Percentiles rank a stretch among this genome's conserved stretches.
These are phyloP conservation scores for Chiridota heheva DNA, from an alignment of 35 echinoderm and acorn worm species.

Conservation along the genomic window DNA sequence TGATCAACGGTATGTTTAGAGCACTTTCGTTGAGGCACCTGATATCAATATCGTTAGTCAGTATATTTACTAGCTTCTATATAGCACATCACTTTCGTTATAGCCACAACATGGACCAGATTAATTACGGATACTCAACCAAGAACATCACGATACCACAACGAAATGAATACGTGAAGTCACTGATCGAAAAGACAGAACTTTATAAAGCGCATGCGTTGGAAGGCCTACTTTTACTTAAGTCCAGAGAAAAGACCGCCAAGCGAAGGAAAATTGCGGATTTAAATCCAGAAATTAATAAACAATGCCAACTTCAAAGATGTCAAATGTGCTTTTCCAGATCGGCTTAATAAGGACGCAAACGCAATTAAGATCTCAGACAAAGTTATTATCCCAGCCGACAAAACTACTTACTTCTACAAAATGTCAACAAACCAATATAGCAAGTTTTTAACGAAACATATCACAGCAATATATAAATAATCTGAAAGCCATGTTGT, in stretches of 20 bases:
- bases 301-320: background rate
- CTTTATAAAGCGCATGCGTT: background rate
- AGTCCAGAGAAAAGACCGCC: background rate
- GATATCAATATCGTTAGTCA: too few species aligned
- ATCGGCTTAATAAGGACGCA: background rate
- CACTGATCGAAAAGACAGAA: constrained; percentile 3
- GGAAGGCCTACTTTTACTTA: background rate
- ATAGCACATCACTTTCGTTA: constrained; percentile 5
- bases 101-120: background rate
- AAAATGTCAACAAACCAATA: constrained; percentile 1
- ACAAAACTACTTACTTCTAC: constrained; percentile 18
- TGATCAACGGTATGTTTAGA: too few species aligned
- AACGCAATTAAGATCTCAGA: background rate
- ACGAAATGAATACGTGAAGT: background rate
- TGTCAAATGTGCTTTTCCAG: constrained; percentile 17
- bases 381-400: background rate
- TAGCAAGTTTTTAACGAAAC: background rate
- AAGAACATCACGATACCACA: constrained; percentile 7
- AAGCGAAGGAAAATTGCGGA: background rate
- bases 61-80: background rate
- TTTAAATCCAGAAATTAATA: constrained; percentile 4
- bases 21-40: too few species aligned
- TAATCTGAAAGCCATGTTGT: too few species aligned
- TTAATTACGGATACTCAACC: background rate
- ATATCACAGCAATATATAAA: background rate